Conservation (phyloP, 2,113 vertebrate genomes). For the Scophthalmus maximus region DNA sequence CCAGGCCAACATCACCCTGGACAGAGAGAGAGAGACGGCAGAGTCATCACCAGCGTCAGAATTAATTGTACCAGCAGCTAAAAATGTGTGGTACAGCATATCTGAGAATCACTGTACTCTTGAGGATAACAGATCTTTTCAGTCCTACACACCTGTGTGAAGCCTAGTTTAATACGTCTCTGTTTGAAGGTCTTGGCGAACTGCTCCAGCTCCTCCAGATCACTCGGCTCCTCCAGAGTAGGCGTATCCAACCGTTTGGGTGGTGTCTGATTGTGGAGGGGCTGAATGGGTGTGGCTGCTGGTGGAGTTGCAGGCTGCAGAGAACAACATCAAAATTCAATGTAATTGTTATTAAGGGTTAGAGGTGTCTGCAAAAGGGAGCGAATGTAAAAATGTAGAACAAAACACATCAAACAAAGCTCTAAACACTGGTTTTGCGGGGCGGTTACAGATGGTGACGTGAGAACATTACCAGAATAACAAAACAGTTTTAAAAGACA, state of each 20-base stretch:
- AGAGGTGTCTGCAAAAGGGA: background rate
- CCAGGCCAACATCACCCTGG: slow-evolving; percentile 98
- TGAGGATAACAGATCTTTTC: background rate
- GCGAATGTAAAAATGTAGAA: background rate
- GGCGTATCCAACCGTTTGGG: slow-evolving; percentile 98
- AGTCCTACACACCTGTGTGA: slow-evolving; percentile 90
- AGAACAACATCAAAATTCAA: background rate
- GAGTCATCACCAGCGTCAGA: background rate
- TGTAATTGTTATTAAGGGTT: background rate
- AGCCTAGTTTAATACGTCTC: slow-evolving; percentile 99
- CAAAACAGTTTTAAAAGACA: slow-evolving; percentile 1
- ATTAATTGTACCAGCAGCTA: background rate
- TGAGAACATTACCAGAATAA: background rate
- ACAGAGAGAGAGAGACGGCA: background rate
- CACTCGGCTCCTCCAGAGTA: slow-evolving; percentile 98
- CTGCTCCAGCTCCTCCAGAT: slow-evolving; percentile 99
- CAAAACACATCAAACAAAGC: background rate
- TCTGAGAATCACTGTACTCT: slow-evolving; percentile 6
- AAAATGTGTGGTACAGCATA: background rate
- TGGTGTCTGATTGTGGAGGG: slow-evolving; percentile 96
- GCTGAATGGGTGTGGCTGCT: slow-evolving; percentile 92
- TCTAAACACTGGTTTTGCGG: background rate
- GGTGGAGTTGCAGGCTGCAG: slow-evolving; percentile 97
- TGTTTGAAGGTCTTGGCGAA: slow-evolving; percentile 99
- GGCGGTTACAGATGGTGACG: background rate